Base-by-base conservation (phyloP, 2,797 vertebrate genomes). In the Ptychadena robeensis region DNA sequence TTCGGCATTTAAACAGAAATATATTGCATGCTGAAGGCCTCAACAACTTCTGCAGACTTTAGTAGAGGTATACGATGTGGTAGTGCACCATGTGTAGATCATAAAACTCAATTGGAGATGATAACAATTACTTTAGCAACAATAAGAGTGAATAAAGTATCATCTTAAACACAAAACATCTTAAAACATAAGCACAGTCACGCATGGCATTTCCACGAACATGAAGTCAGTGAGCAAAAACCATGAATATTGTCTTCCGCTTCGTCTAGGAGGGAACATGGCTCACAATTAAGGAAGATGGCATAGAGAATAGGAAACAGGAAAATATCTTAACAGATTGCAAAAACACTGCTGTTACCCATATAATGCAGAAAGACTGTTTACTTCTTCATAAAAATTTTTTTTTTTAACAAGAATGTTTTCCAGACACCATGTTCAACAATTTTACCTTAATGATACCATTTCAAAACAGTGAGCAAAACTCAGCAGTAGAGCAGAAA, bases 371-470 rank as follows among this genome's bases (percentile, higher is more conserved):
- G 12, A 12, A 12, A 40, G 18, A 48, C 0, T 53, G 44, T 53
- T 53, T 53, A n/a, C 18, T 44, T 61, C 31, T 59, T 73, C 22
- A 25, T 34, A 61, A 61, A n/a, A 37, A 66, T 34, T 64, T 31
- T 65, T 12, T 32, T 64, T 48, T 66, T 66, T 32, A 67, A 64
- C 27, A 9, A 77, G 61, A 77, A 77, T 34, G 22, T 68, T 48
- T 32, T 15, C 35, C 74, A n/a, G 74, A 77, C 63, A 31, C n/a
- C 18, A 6, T 14, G 73, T 66, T 48, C 27, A 27, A 44, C 44
- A 9, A 15, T 78, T 78, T 34, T 32, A 48, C 64, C 22, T 48
- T 32, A 67, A 53, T 34, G 18, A 53, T 15, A 30, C 40, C 12
- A 31, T 30, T 31, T 25, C n/a, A 25, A 67, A 38, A 66, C 48